Conservation (phyloP, 2,113 vertebrate genomes). For the Periophthalmus modestus region DNA sequence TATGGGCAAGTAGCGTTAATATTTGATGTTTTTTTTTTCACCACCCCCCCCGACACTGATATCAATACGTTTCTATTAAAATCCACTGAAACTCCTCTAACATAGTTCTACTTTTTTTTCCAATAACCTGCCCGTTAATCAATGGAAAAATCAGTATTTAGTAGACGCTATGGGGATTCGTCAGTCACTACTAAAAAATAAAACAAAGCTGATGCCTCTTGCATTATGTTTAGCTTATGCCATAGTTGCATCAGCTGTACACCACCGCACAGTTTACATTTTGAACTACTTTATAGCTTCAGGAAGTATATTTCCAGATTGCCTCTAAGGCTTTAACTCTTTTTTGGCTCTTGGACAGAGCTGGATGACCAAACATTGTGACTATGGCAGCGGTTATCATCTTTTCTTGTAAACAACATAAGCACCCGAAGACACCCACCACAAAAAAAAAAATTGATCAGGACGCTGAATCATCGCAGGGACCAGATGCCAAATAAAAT, state of each 20-base stretch:
- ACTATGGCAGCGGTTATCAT: background rate
- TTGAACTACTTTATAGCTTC: background rate
- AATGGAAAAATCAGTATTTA: too few relatives aligned
- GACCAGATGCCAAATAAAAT: constrained; percentile 18
- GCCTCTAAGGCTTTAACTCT: background rate
- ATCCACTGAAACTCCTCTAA: too few relatives aligned
- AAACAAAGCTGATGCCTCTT: background rate
- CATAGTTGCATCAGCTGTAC: background rate
- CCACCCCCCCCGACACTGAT: too few relatives aligned
- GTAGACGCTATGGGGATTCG: too few relatives aligned
- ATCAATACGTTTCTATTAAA: too few relatives aligned
- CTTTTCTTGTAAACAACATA: background rate
- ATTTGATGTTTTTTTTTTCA: too few relatives aligned
- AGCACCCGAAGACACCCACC: background rate
- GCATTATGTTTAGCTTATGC: background rate
- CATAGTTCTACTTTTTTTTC: too few relatives aligned
- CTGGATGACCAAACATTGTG: background rate
- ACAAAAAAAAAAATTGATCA: constrained; percentile 18
- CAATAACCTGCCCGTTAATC: too few relatives aligned
- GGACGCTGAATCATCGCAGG: constrained; percentile 21
- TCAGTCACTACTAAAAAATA: too few relatives aligned
- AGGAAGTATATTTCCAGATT: constrained; percentile 5
- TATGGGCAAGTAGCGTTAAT: background rate
- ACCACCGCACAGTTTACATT: background rate
- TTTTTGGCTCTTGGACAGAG: background rate